Conservation (phyloP, 1,140 invertebrate genomes). For the Acromyrmex charruanus region DNA sequence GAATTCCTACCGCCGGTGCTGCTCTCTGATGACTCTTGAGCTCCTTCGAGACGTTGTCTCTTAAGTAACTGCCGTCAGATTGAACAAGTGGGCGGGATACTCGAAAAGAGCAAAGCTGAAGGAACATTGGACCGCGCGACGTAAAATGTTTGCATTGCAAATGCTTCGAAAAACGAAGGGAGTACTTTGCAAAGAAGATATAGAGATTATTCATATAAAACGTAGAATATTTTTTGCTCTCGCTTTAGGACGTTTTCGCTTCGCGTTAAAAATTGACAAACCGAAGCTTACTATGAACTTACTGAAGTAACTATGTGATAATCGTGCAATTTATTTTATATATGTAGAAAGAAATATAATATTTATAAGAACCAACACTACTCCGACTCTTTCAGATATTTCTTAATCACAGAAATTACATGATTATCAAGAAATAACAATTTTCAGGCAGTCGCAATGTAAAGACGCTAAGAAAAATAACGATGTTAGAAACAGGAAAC, state of each 20-base stretch:
- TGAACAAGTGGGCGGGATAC: slow-evolving; percentile 41
- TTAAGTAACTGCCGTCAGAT: slow-evolving; percentile 51
- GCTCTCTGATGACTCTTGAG: slow-evolving; percentile 34
- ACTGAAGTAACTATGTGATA: background rate
- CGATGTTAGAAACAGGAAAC: background rate
- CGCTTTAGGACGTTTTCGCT: background rate
- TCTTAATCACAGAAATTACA: background rate
- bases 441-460: background rate
- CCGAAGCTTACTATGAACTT: background rate
- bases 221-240: background rate
- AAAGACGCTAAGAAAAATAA: background rate
- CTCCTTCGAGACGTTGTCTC: slow-evolving; percentile 43
- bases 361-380: background rate
- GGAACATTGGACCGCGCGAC: slow-evolving; percentile 10
- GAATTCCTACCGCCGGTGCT: slow-evolving; percentile 39
- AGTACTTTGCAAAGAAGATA: background rate
- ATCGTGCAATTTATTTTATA: background rate
- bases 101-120: slow-evolving; percentile 27
- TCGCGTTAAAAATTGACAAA: background rate
- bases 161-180: slow-evolving; percentile 2
- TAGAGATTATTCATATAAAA: slow-evolving; percentile 24
- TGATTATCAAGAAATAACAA: slow-evolving; percentile 12
- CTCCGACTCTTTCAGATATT: background rate
- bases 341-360: background rate
- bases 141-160: slow-evolving; percentile 23